Percentiles rank a stretch among this genome's conserved stretches.
Evolutionary conservation across 2,113 vertebrate species (phyloP).

Genomic region (Melospiza georgiana): DNA sequence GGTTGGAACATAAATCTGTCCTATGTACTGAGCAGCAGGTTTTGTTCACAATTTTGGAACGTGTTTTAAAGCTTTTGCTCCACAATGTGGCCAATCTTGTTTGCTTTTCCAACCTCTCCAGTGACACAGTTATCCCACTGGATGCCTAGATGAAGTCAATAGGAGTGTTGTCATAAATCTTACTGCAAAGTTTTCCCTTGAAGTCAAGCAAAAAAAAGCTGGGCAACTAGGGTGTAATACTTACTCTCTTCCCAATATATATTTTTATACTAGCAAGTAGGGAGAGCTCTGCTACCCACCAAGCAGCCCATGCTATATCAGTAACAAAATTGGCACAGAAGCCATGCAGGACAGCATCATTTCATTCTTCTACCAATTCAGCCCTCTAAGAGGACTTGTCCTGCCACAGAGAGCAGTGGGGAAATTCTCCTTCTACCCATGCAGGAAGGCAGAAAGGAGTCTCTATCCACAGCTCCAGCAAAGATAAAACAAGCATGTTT

Average conservation of each 20-base stretch:
- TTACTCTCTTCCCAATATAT: background rate
- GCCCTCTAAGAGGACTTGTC: background rate
- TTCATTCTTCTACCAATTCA: background rate
- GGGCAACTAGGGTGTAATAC: background rate
- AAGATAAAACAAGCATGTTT: background rate
- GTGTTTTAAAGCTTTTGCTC: background rate
- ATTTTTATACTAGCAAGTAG: background rate
- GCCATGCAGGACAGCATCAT: background rate
- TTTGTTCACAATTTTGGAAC: background rate
- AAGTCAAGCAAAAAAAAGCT: background rate
- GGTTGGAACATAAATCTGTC: background rate
- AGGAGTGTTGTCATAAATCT: background rate
- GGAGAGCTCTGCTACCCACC: background rate
- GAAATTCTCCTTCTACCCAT: background rate
- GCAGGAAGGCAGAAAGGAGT: background rate
- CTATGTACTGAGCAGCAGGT: fast-evolving
- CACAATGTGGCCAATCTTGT: background rate
- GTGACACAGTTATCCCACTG: background rate
- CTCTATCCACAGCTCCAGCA: background rate
- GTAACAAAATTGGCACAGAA: background rate
- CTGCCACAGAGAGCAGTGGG: background rate
- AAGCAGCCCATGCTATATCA: background rate
- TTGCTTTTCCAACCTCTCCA: background rate
- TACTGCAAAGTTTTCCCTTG: background rate
- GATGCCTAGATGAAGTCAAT: background rate